Conservation (phyloP, 1,140 invertebrate genomes). For the Cydia amplana region DNA sequence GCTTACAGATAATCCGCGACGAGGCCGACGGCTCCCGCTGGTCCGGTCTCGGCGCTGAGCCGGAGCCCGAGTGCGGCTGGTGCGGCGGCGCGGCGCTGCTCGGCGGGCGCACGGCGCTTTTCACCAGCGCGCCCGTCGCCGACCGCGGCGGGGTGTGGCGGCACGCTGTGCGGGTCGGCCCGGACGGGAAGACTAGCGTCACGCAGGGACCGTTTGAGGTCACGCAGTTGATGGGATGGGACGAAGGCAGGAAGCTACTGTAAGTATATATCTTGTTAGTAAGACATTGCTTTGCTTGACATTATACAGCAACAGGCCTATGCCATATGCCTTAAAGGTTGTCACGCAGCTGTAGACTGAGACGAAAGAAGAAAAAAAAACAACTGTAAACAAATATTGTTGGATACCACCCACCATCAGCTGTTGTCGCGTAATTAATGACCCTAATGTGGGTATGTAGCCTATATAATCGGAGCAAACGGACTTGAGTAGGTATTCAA, state of each 20-base stretch:
- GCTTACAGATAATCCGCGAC: slow-evolving; percentile 63
- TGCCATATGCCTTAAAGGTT: not conserved
- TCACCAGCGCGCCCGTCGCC: slow-evolving; percentile 59
- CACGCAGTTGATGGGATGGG: slow-evolving; percentile 83
- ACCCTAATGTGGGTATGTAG: no score
- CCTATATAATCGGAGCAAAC: no score
- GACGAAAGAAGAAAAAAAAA: no score
- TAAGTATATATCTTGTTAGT: slow-evolving; percentile 67
- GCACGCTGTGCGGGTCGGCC: slow-evolving; percentile 57
- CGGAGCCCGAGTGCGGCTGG: slow-evolving; percentile 69
- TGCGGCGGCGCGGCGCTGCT: slow-evolving; percentile 62
- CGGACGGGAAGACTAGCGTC: slow-evolving; percentile 68
- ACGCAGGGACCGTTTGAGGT: slow-evolving; percentile 85
- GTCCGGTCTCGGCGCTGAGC: slow-evolving; percentile 70
- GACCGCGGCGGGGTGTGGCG: slow-evolving; percentile 62
- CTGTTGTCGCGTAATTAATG: no score
- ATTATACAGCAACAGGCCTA: not conserved
- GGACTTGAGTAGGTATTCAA: no score
- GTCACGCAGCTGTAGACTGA: no score
- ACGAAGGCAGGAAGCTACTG: slow-evolving; percentile 82
- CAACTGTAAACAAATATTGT: no score
- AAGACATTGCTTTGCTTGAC: not conserved
- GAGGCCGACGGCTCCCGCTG: slow-evolving; percentile 67
- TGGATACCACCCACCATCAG: no score
- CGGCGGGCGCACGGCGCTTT: slow-evolving; percentile 52